Evolutionary conservation across 2,888 invertebrate genomes (phyloP), one percentile per base, ranked within the genome.

Genomic region (Eupithecia exiguata): DNA sequence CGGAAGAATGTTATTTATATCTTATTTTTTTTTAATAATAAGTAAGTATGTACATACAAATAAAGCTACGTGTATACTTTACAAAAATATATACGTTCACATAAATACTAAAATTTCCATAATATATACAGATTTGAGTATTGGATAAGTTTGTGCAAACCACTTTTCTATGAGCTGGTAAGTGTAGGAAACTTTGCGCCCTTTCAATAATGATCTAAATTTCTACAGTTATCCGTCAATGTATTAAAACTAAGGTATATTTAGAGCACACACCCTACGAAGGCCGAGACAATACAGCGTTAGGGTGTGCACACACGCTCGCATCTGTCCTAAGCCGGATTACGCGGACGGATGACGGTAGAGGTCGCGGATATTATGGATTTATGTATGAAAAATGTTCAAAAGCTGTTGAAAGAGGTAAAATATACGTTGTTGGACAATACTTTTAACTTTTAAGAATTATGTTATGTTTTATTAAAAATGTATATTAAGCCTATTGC

Each of bases 261-360:
- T 43, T 43, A 62, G 69, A 71, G 70, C 77, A 77, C 74, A 79
- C 74, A 74, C 69, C 74, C 75, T 74, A 74, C 30, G 73, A 78
- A 80, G 81, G 79, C 78, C 78, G 77, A 83, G 83, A 85, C 82
- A 84, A 83, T 84, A 84, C 81, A 84, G 80, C 81, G 80, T 81
- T 43, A 81, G 84, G 80, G 77, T 83, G 83, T 83, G 80, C 83
- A 84, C 81, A 82, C 81, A 84, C 81, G 84, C 81, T 80, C 80
- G 90, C 91, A 92, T 92, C 88, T 91, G 88, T 84, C 87, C 86
- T 92, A 91, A 93, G 92, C 92, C 91, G 92, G 92, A 93, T 93
- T 92, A 93, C 86, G 87, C 87, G 89, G 89, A 81, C 88, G 88
- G 89, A 92, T 93, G 88, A 83, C 83, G 82, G 77, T 82, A 80